Evolutionary conservation across 2,888 invertebrate species (phyloP).

Genomic region (Tetragonisca angustula): DNA sequence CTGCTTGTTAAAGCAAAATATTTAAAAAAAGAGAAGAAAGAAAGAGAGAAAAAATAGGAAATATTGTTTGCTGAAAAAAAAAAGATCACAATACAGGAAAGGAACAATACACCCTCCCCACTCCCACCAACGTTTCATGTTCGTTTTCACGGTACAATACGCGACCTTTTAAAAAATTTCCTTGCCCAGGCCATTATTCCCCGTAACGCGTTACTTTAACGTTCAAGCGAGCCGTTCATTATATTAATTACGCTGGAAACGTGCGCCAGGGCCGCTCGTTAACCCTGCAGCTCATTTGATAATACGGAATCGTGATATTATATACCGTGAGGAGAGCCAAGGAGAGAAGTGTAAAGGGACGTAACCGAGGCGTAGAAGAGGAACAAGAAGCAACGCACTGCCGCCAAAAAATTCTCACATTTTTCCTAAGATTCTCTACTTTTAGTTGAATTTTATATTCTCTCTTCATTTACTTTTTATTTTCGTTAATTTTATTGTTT

Average conservation of each 20-base stretch:
- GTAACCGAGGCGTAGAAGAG: background rate
- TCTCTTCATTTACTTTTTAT: background rate
- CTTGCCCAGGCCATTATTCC: conserved; percentile 65
- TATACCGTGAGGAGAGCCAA: background rate
- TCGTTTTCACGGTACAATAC: conserved; percentile 22
- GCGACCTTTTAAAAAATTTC: conserved; percentile 36
- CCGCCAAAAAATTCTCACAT: too few relatives aligned
- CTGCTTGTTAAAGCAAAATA: background rate
- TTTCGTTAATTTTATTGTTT: too few relatives aligned
- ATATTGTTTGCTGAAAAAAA: background rate
- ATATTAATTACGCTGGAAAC: conserved; percentile 74
- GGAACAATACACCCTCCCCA: background rate
- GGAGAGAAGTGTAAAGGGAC: conserved; percentile 8
- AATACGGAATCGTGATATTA: conserved; percentile 62
- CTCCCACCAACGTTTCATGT: background rate
- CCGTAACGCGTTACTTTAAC: conserved; percentile 73
- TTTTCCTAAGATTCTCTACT: too few relatives aligned
- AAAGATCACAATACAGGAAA: background rate
- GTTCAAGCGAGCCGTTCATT: conserved; percentile 70
- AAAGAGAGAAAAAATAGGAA: background rate
- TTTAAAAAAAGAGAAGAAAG: too few relatives aligned
- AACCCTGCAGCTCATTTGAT: conserved; percentile 69
- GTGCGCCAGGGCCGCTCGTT: conserved; percentile 60
- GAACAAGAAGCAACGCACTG: too few relatives aligned
- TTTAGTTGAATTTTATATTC: too few relatives aligned